phyloP scores from a whole-genome alignment of 2,797 vertebrate species.

The Eospalax fontanierii region DNA sequence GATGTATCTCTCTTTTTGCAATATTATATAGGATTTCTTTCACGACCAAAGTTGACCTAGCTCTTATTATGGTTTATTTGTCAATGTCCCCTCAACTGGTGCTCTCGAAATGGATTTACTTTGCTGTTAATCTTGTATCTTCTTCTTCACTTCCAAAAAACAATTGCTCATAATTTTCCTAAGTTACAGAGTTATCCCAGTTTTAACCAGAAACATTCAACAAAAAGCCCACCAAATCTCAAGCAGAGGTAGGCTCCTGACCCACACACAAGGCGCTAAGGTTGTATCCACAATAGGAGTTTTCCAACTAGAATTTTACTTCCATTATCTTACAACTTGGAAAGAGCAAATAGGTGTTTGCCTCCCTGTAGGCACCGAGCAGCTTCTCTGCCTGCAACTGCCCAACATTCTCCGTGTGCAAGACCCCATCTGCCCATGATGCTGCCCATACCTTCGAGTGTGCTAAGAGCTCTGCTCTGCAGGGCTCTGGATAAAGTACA shows the following conservation, averaged over 20 bases:
- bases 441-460: rapidly evolving
- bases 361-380: rapidly evolving
- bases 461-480: rapidly evolving
- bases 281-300: rapidly evolving
- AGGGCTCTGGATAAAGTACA: neutral
- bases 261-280: rapidly evolving
- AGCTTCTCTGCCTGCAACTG: rapidly evolving
- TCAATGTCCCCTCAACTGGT: neutral
- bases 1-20: neutral
- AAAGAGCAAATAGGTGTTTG: rapidly evolving
- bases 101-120: neutral
- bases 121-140: neutral
- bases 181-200: neutral
- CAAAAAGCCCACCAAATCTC: neutral
- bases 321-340: too few relatives aligned
- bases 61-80: neutral
- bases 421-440: too few relatives aligned
- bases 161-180: neutral
- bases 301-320: neutral
- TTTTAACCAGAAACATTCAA: neutral
- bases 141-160: neutral
- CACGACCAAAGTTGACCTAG: neutral
- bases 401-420: too few relatives aligned
- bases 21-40: neutral
- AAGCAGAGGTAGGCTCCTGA: neutral